A percentile compares a stretch with the other conserved stretches of the same genome.
Conservation (phyloP, 2,797 vertebrate genomes). For the Arctocebus calabarensis region DNA sequence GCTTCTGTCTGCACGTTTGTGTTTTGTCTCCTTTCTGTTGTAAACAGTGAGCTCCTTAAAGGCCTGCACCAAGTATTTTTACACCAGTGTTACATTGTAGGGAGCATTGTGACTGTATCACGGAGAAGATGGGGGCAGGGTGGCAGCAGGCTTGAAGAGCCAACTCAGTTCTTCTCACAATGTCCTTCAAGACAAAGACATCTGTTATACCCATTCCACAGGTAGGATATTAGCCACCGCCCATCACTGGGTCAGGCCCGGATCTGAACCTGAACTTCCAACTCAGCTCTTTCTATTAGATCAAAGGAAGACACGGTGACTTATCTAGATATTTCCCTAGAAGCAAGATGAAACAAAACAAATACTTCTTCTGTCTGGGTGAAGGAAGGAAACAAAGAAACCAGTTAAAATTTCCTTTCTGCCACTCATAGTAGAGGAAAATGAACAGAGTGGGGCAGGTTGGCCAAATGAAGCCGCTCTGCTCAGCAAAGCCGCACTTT, state of each 20-base stretch:
- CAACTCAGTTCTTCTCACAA: background rate
- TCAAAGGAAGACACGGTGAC: too few species aligned
- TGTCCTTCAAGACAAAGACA: background rate
- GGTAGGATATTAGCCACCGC: background rate
- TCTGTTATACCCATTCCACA: background rate
- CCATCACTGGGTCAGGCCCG: background rate
- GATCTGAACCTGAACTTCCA: background rate
- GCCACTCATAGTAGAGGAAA: background rate
- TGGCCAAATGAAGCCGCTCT: background rate
- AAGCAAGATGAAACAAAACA: constrained; percentile 3
- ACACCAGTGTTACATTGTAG: background rate
- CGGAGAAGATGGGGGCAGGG: background rate
- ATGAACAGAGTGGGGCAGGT: background rate
- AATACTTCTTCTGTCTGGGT: background rate
- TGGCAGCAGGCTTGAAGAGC: background rate
- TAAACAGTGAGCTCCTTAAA: background rate
- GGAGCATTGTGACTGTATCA: background rate
- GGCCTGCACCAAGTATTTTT: background rate
- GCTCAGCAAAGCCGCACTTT: background rate
- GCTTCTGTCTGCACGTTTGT: background rate
- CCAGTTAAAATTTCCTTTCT: background rate
- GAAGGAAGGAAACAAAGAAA: constrained; percentile 3
- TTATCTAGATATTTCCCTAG: background rate
- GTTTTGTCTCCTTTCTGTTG: background rate
- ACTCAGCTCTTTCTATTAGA: background rate